Conservation (phyloP, 2,113 vertebrate genomes). For the Gobio gobio region DNA sequence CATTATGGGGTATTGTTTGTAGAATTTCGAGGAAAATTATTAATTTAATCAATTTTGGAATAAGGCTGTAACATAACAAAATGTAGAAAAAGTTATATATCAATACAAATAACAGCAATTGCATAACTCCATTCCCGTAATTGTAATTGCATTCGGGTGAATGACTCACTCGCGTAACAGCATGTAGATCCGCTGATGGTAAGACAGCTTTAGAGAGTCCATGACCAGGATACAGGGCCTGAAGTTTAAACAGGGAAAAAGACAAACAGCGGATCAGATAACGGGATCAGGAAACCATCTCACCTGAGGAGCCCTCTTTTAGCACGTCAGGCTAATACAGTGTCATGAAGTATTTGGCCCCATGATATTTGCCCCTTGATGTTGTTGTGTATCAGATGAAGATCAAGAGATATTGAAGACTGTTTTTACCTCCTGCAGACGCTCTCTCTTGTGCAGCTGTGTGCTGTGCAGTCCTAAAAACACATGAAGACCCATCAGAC, state of each 20-base stretch:
- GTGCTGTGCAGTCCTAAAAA: constrained; percentile 68
- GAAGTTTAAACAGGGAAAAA: constrained; percentile 6
- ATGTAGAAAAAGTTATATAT: no score
- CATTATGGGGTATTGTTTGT: no score
- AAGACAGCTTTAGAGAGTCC: constrained; percentile 88
- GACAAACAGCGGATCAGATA: neutral
- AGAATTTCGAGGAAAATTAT: no score
- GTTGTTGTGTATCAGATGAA: neutral
- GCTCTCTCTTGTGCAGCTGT: constrained; percentile 50
- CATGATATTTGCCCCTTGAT: neutral
- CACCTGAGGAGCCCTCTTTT: neutral
- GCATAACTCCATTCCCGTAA: neutral
- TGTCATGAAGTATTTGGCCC: neutral
- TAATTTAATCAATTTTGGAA: no score
- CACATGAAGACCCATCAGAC: constrained; percentile 24
- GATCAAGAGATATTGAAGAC: neutral
- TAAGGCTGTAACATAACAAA: no score
- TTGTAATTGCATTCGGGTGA: neutral
- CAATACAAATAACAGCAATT: neutral
- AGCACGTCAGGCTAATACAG: neutral
- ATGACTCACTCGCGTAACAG: constrained; percentile 89
- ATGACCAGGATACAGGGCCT: constrained; percentile 94
- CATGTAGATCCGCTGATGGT: constrained; percentile 82
- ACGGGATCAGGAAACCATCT: neutral
- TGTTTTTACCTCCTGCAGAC: constrained; percentile 70